Evolutionary conservation across 2,113 vertebrate genomes (phyloP), one percentile per base, ranked within the genome.

Genomic region (Prochilodus magdalenae): DNA sequence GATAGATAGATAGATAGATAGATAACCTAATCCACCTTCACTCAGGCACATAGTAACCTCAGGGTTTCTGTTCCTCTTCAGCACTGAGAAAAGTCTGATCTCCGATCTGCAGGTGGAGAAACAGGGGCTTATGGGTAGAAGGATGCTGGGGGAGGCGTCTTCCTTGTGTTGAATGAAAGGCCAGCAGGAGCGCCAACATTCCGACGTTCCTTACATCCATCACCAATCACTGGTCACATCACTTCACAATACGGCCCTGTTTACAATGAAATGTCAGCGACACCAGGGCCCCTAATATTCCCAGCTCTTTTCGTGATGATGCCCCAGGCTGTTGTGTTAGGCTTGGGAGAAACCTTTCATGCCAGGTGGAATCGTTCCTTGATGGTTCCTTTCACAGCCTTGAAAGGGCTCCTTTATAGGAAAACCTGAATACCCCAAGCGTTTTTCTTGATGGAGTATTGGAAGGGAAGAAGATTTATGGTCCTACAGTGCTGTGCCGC

Each of bases 371-470:
- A 57, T 57, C 18, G 8, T 44, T 75, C 22, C 24, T n/a, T 29
- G n/a, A 29, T 44, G 53, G 24, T 29, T 60, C 62, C 67, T 79
- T 78, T 26, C 33, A 70, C 66, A 70, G 15, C 66, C 33, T 44
- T 70, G 36, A 70, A 57, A 27, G 16, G 33, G 33, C 1, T 40
- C 12, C 5, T 57, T 57, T 40, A 5, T 57, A 33, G 8, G 29
- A 69, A 33, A 44, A 47, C 59, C 59, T 8, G 26, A 77, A 67
- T 11, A 77, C 63, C 0, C 16, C 16, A 29, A 65, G 62, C n/a
- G 47, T 49, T 49, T 47, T 53, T 67, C 29, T 67, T 67, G 29
- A 10, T 36, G 40, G 30, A 65, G 44, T 26, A 53, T 16, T 53
- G 63, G 24, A 13, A 69, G 51, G 40, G 40, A 29, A 33, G 66